These are phyloP conservation scores for Rosalia funebris DNA, from an alignment of 2,888 invertebrate species.

Conservation along the genomic window DNA sequence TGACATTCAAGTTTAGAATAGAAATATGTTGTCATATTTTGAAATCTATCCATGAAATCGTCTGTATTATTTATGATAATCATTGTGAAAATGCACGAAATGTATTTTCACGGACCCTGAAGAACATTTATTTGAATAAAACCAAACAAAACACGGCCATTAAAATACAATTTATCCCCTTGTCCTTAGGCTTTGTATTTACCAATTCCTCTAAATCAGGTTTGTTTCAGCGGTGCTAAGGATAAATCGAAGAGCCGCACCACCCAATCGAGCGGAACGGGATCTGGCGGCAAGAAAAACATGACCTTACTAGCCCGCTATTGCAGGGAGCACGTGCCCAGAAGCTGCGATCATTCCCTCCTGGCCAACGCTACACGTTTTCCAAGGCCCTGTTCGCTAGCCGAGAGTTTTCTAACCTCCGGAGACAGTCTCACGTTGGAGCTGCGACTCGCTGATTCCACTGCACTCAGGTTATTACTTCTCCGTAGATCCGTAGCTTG, in stretches of 20 bases:
- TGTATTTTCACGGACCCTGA: no score
- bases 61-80: no score
- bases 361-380: constrained; percentile 67
- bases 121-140: no score
- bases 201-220: constrained; percentile 21
- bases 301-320: constrained; percentile 83
- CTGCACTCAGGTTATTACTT: constrained; percentile 78
- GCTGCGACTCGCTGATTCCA: constrained; percentile 82
- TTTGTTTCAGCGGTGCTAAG: constrained; percentile 53
- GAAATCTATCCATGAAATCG: no score
- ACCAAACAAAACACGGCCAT: no score
- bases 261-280: constrained; percentile 60
- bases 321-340: constrained; percentile 83
- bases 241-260: constrained; percentile 53
- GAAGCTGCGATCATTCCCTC: constrained; percentile 85
- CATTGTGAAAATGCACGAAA: no score
- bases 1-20: no score
- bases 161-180: no score
- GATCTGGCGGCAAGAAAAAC: constrained; percentile 65
- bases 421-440: constrained; percentile 84
- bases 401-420: constrained; percentile 85
- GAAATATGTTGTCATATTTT: no score
- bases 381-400: constrained; percentile 78
- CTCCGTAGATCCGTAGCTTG: constrained; percentile 4
- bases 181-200: no score